Percentiles rank a stretch among this genome's conserved stretches.
Evolutionary conservation across 2,888 invertebrate species (phyloP).

Genomic region (Lithophane leautieri): DNA sequence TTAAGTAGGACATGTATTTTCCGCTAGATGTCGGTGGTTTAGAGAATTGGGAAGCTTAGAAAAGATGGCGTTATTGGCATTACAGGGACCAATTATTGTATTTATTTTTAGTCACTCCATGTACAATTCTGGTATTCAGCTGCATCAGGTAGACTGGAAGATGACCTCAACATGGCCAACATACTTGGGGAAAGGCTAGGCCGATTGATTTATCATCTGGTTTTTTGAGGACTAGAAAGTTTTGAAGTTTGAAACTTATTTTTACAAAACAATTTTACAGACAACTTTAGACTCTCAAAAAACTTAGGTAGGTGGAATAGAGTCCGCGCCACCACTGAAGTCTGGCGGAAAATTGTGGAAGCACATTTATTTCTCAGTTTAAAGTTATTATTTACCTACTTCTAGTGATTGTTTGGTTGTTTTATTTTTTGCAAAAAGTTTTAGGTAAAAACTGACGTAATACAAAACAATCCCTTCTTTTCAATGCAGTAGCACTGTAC

Average conservation of each 20-base stretch:
- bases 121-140: neutral
- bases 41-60: neutral
- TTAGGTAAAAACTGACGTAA: neutral
- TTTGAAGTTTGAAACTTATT: neutral
- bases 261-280: neutral
- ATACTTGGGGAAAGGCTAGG: neutral
- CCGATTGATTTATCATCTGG: neutral
- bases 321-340: too few species aligned
- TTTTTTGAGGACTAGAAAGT: neutral
- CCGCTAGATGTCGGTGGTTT: conserved; percentile 32
- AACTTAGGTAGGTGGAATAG: neutral
- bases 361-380: too few species aligned
- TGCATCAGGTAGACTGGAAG: neutral
- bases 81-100: neutral
- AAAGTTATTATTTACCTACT: too few species aligned
- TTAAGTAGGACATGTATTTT: neutral
- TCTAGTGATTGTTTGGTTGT: too few species aligned
- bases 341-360: too few species aligned
- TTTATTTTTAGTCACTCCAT: neutral
- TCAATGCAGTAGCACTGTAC: too few species aligned
- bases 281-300: neutral
- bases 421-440: neutral
- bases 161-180: too few species aligned
- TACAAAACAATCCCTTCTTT: neutral
- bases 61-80: conserved; percentile 35